Percentiles rank a stretch among this genome's conserved stretches.
Evolutionary conservation across 2,113 vertebrate genomes (phyloP).

Genomic region (Vireo altiloquus): DNA sequence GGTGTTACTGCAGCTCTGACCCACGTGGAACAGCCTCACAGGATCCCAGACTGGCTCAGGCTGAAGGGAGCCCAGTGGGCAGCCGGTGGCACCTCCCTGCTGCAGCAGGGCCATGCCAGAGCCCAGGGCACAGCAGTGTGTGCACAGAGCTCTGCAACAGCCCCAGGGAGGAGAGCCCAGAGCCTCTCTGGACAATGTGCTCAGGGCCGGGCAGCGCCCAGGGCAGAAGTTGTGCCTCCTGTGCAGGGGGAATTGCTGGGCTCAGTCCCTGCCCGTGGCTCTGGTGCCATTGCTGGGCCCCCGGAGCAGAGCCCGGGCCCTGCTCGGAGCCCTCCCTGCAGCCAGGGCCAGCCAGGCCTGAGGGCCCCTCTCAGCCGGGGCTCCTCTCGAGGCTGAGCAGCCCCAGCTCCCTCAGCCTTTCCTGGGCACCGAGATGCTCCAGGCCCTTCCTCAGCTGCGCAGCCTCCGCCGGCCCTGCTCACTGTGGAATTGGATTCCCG

Average conservation of each 20-base stretch:
- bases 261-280: neutral
- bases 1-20: neutral
- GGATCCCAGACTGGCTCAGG: accelerated
- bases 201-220: no score
- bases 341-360: neutral
- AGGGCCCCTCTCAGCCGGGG: neutral
- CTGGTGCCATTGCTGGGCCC: neutral
- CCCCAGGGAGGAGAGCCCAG: no score
- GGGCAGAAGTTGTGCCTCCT: no score
- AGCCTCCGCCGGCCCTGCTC: neutral
- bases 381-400: neutral
- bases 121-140: neutral
- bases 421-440: neutral
- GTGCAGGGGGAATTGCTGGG: no score
- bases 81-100: neutral
- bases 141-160: no score
- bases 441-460: neutral
- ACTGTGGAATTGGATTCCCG: neutral
- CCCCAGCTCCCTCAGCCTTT: neutral
- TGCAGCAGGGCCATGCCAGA: neutral
- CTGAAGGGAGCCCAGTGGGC: accelerated
- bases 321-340: neutral
- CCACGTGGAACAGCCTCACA: neutral
- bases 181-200: no score
- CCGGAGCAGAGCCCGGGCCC: neutral